Conservation (phyloP, 2,113 vertebrate species). For the Tretioscincus oriximinensis region DNA sequence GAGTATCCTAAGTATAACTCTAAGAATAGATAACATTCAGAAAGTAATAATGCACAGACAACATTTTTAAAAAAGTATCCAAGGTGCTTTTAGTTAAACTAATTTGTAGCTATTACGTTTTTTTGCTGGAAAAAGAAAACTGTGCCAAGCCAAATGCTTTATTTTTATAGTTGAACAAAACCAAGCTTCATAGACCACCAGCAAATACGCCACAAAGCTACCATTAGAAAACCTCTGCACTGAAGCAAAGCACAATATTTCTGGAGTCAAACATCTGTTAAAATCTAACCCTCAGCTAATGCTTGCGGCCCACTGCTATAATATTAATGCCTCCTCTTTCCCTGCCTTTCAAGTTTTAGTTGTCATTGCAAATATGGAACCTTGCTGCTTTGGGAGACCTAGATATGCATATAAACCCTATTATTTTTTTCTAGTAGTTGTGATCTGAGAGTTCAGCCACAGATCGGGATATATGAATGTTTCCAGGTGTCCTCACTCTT, state of each 20-base stretch:
- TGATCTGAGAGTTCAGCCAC: neutral
- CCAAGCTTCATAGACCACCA: conserved; percentile 10
- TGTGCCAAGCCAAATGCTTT: neutral
- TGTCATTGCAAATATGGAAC: neutral
- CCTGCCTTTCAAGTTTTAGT: neutral
- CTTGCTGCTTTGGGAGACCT: neutral
- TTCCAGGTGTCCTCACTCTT: conserved; percentile 12
- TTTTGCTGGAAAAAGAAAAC: conserved; percentile 2
- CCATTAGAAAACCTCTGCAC: neutral
- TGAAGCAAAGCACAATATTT: neutral
- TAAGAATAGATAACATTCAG: too few relatives aligned
- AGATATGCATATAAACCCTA: neutral
- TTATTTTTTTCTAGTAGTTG: neutral
- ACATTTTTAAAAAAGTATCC: neutral
- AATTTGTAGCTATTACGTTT: neutral
- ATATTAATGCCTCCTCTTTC: neutral
- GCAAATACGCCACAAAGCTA: conserved; percentile 1
- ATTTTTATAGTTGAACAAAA: neutral
- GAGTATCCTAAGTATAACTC: too few relatives aligned
- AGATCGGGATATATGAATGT: neutral
- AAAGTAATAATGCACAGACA: neutral
- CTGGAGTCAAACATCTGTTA: neutral
- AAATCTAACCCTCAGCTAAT: neutral
- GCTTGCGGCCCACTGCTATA: neutral
- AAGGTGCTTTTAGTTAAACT: neutral